phyloP scores from a whole-genome alignment of 2,797 vertebrate species.

The Pseudocheirus occidentalis region DNA sequence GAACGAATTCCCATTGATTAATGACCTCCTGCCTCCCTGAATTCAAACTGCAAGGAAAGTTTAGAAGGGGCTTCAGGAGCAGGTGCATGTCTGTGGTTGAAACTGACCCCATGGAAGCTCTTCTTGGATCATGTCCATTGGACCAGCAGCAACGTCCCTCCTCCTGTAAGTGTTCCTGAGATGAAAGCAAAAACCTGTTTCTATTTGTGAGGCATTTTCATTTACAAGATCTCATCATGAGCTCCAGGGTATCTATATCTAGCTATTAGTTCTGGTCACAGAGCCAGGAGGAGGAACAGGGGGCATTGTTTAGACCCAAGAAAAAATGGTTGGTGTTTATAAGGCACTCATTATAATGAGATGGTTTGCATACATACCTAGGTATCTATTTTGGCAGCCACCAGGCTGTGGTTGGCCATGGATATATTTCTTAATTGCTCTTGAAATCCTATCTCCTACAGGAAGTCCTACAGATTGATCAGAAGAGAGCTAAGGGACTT shows the following conservation, averaged over 20 bases:
- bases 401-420: neutral
- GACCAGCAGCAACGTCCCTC: neutral
- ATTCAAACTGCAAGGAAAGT: neutral
- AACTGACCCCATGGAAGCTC: constrained; percentile 8
- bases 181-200: constrained; percentile 5
- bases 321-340: neutral
- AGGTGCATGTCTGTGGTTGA: neutral
- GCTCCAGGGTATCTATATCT: neutral
- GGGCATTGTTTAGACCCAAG: neutral
- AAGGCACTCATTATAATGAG: neutral
- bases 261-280: constrained; percentile 1
- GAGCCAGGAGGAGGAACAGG: neutral
- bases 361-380: neutral
- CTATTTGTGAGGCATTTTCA: neutral
- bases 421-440: neutral
- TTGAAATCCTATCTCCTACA: neutral
- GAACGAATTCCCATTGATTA: neutral
- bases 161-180: neutral
- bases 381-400: neutral
- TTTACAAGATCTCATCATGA: neutral
- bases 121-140: neutral
- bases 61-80: neutral
- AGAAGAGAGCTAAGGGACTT: neutral
- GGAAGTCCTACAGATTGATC: neutral
- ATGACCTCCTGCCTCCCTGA: neutral